Percentiles rank a stretch among this genome's conserved stretches.
Conservation (phyloP, 2,888 invertebrate genomes). For the Caenorhabditis sp. region DNA sequence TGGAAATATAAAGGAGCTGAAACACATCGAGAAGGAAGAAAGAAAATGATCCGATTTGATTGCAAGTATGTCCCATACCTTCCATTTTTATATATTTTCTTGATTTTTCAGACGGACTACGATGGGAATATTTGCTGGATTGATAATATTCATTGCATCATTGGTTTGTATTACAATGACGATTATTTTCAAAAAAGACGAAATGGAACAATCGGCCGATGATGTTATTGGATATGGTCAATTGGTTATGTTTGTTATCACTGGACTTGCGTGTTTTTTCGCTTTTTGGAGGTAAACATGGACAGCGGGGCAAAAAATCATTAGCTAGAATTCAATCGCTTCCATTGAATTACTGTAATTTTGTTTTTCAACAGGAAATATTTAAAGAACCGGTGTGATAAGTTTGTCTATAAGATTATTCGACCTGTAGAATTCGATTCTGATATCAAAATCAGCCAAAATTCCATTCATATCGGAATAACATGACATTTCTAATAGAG, state of each 20-base stretch:
- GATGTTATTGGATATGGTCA: conserved; percentile 64
- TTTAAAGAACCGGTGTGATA: too few relatives aligned
- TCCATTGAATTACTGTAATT: too few relatives aligned
- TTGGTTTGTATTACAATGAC: conserved; percentile 66
- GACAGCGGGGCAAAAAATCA: too few relatives aligned
- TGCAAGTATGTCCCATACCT: conserved; percentile 63
- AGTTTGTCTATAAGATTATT: too few relatives aligned
- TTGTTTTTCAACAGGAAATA: too few relatives aligned
- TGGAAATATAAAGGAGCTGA: conserved; percentile 62
- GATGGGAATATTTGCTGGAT: conserved; percentile 64
- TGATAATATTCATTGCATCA: conserved; percentile 62
- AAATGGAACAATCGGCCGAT: conserved; percentile 48
- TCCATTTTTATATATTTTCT: too few relatives aligned
- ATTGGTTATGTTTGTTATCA: conserved; percentile 55
- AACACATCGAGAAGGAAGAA: conserved; percentile 42
- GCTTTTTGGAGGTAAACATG: conserved; percentile 63
- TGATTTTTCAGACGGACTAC: conserved; percentile 61
- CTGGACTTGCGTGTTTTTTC: conserved; percentile 54
- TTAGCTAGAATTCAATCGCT: too few relatives aligned
- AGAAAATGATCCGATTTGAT: conserved; percentile 61
- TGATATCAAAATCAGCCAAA: too few relatives aligned
- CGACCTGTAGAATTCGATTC: too few relatives aligned
- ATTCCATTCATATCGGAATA: too few relatives aligned
- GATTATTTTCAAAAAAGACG: conserved; percentile 54
- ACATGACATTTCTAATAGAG: too few relatives aligned